These are phyloP conservation scores for Vireo altiloquus DNA, from an alignment of 2,113 vertebrate species.

Conservation along the genomic window DNA sequence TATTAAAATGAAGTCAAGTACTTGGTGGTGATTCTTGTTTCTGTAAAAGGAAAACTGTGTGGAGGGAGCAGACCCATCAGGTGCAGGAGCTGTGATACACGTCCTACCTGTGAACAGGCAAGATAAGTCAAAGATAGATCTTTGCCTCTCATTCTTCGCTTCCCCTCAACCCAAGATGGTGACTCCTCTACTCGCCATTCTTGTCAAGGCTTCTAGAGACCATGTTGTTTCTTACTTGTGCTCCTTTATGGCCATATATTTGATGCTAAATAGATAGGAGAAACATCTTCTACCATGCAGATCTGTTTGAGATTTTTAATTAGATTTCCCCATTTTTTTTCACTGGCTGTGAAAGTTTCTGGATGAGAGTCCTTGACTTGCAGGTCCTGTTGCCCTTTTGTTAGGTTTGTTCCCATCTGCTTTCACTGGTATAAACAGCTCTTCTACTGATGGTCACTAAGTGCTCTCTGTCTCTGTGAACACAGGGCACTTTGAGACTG, in stretches of 20 bases:
- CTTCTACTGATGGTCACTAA: background rate
- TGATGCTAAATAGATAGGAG: background rate
- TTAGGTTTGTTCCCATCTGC: background rate
- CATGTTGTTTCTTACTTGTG: background rate
- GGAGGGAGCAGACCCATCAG: background rate
- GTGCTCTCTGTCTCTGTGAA: background rate
- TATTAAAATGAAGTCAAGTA: background rate
- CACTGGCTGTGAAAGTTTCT: background rate
- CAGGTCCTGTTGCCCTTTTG: background rate
- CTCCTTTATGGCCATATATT: background rate
- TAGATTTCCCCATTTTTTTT: background rate
- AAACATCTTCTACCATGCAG: background rate
- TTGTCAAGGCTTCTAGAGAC: background rate
- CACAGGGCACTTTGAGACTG: background rate
- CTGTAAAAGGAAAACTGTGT: background rate
- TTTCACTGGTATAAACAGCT: background rate
- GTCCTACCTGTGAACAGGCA: background rate
- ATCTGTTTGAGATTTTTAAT: background rate
- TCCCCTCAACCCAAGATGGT: background rate
- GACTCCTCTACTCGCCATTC: background rate
- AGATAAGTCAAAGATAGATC: background rate
- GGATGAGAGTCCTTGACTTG: background rate
- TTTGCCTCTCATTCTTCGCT: background rate
- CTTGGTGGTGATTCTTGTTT: background rate
- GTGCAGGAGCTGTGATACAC: background rate